Percentiles rank a stretch among this genome's conserved stretches.
Conservation (phyloP, 2,888 invertebrate species). For the Blomia tropicalis region DNA sequence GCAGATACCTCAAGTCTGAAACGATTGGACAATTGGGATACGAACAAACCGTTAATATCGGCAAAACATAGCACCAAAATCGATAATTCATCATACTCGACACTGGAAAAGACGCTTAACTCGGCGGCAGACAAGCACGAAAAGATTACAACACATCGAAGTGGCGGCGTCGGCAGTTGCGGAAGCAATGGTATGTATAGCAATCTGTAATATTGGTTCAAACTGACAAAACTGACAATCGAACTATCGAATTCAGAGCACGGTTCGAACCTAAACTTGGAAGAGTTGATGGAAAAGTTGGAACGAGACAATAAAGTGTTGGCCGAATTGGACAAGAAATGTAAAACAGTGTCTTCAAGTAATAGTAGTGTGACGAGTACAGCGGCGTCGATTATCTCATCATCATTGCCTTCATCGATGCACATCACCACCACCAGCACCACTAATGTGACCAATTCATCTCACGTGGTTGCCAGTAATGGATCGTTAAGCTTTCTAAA, state of each 20-base stretch:
- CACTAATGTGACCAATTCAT: background rate
- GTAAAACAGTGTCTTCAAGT: conserved; percentile 14
- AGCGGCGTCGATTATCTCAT: background rate
- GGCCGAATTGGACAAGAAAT: conserved; percentile 56
- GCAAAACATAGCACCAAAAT: conserved; percentile 5
- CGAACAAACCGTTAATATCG: background rate
- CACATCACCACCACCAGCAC: too few relatives aligned
- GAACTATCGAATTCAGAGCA: too few relatives aligned
- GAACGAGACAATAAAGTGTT: conserved; percentile 59
- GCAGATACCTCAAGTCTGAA: background rate
- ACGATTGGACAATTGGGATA: background rate
- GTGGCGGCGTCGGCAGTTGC: too few relatives aligned
- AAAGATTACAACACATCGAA: too few relatives aligned
- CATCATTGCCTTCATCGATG: conserved; percentile 24
- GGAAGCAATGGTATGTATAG: too few relatives aligned
- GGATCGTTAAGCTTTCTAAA: background rate
- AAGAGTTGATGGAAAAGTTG: conserved; percentile 66
- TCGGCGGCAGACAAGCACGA: too few relatives aligned
- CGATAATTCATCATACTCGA: background rate
- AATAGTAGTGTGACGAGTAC: background rate
- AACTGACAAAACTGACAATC: too few relatives aligned
- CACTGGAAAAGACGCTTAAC: background rate
- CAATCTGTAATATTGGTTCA: too few relatives aligned
- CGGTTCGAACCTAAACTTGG: conserved; percentile 38
- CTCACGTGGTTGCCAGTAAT: background rate